A percentile compares a stretch with the other conserved stretches of the same genome.
phyloP scores from a whole-genome alignment of 2,113 vertebrate genomes.

The Guaruba guarouba region DNA sequence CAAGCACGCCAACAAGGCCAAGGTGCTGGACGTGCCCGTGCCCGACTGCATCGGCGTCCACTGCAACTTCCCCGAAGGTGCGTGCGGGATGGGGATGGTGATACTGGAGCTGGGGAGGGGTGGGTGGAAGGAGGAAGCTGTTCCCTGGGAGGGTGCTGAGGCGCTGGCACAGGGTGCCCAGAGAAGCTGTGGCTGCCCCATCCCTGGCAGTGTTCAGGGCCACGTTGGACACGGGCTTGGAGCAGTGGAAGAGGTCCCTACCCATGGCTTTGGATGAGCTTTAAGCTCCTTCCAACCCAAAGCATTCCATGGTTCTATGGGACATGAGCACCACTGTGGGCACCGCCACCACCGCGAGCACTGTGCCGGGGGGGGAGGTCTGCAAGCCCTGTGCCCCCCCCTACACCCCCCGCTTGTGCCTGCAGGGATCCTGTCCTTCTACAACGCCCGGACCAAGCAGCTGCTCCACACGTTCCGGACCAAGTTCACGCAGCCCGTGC shows the following conservation, averaged over 20 bases:
- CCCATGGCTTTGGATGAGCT: neutral
- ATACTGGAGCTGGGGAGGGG: too few relatives aligned
- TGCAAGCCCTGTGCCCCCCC: neutral
- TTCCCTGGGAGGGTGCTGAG: neutral
- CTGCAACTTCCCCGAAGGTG: slow-evolving; percentile 93
- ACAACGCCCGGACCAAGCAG: slow-evolving; percentile 88
- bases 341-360: neutral
- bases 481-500: slow-evolving; percentile 89
- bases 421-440: slow-evolving; percentile 90
- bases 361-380: too few relatives aligned
- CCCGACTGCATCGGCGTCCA: slow-evolving; percentile 89
- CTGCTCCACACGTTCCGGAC: slow-evolving; percentile 90
- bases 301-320: neutral
- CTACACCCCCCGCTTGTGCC: neutral
- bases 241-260: neutral
- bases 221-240: too few relatives aligned
- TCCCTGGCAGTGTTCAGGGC: neutral
- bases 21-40: slow-evolving; percentile 85
- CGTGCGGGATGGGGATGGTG: neutral
- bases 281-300: neutral
- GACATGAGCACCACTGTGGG: neutral
- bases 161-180: neutral
- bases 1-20: slow-evolving; percentile 96
- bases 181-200: neutral
- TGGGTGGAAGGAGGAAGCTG: neutral